Evolutionary conservation across 2,888 invertebrate species (phyloP), one percentile per base, ranked within the genome.

Genomic region (Zootermopsis nevadensis): DNA sequence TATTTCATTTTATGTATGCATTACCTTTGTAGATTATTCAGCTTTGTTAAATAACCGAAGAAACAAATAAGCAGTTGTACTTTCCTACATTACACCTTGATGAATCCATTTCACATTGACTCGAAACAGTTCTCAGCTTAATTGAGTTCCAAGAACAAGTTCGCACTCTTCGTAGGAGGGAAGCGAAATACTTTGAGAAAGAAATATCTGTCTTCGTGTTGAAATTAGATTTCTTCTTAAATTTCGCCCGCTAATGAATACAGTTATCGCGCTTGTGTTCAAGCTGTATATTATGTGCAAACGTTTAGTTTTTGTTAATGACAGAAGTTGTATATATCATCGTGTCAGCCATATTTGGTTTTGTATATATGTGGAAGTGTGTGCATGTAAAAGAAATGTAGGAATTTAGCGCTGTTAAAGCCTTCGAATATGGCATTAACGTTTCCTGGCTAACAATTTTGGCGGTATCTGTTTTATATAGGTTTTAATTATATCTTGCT

Each of bases 401-500:
- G 77, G 83, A 83, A 83, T 83, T 83, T 83, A 48, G 82, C 66
- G 80, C 60, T 53, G 80, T 48, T 4, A 24, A 38, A 33, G n/a
- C n/a, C 22, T 38, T 38, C 74, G 22, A 19, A 38, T 74, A n/a
- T 74, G 74, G 35, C 60, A n/a, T 60, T 60, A 55, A 55, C 12
- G 55, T 55, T n/a, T 22, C 24, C 55, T 19, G 22, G 55, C 72
- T 1, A 35, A 74, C 74, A 38, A 74, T 74, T 74, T 74, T 38
- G 72, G 31, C 74, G 74, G 74, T 74, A 33, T 22, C 74, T 74
- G 33, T 31, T 69, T 2, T 33, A 19, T 69, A 69, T 33, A 27
- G 69, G 69, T 77, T 82, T 77, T 77, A 77, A 74, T 72, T 82
- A 77, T 77, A 66, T 66, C 69, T 82, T 77, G 48, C 82, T 82